Percentiles rank a stretch among this genome's conserved stretches.
Evolutionary conservation across 1,140 invertebrate species (phyloP).

Genomic region (Maniola jurtina): DNA sequence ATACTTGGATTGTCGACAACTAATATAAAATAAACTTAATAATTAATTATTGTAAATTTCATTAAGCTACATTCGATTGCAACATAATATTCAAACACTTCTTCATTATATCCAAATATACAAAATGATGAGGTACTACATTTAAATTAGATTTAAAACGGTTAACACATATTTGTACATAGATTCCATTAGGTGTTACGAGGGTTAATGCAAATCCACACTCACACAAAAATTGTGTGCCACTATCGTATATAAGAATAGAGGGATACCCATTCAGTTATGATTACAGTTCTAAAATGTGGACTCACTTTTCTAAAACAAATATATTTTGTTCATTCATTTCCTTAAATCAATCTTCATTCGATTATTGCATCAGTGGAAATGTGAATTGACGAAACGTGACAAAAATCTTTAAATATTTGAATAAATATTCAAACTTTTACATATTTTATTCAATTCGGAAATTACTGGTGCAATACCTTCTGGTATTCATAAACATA

Average conservation of each 20-base stretch:
- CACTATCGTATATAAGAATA: neutral
- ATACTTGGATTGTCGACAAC: conserved; percentile 28
- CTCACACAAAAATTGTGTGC: neutral
- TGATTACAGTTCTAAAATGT: no score
- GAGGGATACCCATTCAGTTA: no score
- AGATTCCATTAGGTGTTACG: conserved; percentile 2
- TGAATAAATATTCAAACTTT: no score
- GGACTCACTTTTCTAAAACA: neutral
- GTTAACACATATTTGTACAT: conserved; percentile 24
- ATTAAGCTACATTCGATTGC: conserved; percentile 43
- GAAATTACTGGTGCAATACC: no score
- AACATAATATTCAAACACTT: conserved; percentile 43
- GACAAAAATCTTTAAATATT: no score
- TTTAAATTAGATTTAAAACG: conserved; percentile 30
- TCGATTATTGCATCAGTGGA: neutral
- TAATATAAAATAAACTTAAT: conserved; percentile 35
- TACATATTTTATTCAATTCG: no score
- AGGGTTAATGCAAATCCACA: conserved; percentile 3
- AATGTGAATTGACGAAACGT: neutral
- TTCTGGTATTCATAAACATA: no score
- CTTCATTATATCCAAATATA: conserved; percentile 37
- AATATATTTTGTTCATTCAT: neutral
- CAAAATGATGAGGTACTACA: conserved; percentile 45
- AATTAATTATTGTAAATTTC: conserved; percentile 36
- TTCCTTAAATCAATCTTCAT: no score